These are phyloP conservation scores for Melanotaenia boesemani DNA, from an alignment of 2,797 vertebrate species.

Conservation along the genomic window DNA sequence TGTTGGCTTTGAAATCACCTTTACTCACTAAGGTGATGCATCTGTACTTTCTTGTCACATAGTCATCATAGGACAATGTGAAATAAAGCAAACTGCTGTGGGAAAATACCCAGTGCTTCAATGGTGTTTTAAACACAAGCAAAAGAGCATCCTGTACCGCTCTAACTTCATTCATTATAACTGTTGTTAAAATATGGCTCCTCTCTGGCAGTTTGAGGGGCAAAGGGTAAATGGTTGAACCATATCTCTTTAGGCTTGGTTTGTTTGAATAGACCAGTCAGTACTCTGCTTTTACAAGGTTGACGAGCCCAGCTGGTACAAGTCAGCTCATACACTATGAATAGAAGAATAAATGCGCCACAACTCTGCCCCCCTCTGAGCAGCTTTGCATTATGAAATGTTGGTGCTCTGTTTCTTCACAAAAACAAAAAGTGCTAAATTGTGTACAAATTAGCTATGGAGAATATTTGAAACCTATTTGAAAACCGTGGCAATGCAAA, in stretches of 20 bases:
- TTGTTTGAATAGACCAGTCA: conserved; percentile 32
- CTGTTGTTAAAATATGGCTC: conserved; percentile 16
- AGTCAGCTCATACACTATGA: conserved; percentile 37
- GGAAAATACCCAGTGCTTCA: conserved; percentile 3
- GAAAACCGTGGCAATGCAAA: conserved; percentile 49
- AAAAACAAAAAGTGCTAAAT: conserved; percentile 39
- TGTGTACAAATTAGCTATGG: conserved; percentile 61
- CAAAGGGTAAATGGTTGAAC: conserved; percentile 40
- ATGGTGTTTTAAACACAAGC: conserved; percentile 11
- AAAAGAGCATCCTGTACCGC: conserved; percentile 2
- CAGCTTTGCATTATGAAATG: conserved; percentile 71
- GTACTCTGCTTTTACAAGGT: conserved; percentile 37
- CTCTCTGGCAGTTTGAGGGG: conserved; percentile 23
- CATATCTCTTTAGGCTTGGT: conserved; percentile 9
- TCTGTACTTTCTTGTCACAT: neutral
- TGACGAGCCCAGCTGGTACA: conserved; percentile 45
- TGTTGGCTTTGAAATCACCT: conserved; percentile 23
- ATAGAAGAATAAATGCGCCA: conserved; percentile 25
- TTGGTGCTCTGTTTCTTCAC: conserved; percentile 34
- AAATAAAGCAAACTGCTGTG: conserved; percentile 1
- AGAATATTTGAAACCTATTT: conserved; percentile 46
- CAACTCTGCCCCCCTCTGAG: conserved; percentile 37
- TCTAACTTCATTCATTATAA: conserved; percentile 9
- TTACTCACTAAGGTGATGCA: conserved; percentile 12
- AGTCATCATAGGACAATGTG: neutral